Evolutionary conservation across 1,140 invertebrate genomes (phyloP).

Genomic region (Plectrocnemia conspersa): DNA sequence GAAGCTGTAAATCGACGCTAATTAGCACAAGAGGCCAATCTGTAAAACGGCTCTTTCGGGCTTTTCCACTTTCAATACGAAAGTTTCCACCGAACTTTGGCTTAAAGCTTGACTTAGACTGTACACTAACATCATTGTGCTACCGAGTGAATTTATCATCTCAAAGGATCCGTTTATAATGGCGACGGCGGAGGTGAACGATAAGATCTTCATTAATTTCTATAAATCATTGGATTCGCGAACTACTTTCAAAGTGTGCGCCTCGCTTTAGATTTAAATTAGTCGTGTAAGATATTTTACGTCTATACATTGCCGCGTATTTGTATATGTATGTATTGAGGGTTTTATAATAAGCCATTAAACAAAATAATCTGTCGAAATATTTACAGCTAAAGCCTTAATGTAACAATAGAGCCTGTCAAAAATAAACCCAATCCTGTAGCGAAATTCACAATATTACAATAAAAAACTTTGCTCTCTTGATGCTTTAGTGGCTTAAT

Average conservation of each 20-base stretch:
- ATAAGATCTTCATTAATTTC: constrained; percentile 31
- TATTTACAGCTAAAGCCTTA: constrained; percentile 13
- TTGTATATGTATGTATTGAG: too few relatives aligned
- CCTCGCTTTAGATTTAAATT: background rate
- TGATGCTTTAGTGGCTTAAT: constrained; percentile 1
- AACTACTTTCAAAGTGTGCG: background rate
- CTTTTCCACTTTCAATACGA: constrained; percentile 28
- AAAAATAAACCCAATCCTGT: constrained; percentile 17
- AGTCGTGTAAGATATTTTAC: background rate
- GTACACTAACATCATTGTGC: constrained; percentile 23
- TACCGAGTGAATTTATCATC: constrained; percentile 24
- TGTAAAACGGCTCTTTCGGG: constrained; percentile 18
- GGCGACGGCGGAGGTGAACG: too few relatives aligned
- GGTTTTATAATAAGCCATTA: too few relatives aligned
- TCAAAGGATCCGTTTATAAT: constrained; percentile 24
- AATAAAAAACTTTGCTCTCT: constrained; percentile 16
- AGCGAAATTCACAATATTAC: constrained; percentile 13
- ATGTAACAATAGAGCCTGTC: constrained; percentile 19
- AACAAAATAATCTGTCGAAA: constrained; percentile 7
- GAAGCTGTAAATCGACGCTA: too few relatives aligned
- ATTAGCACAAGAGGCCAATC: too few relatives aligned
- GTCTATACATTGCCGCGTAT: too few relatives aligned
- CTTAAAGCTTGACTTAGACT: constrained; percentile 25
- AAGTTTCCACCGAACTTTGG: constrained; percentile 25
- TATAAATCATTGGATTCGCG: constrained; percentile 26